Conservation (phyloP, 2,113 vertebrate genomes). For the Lophochroa leadbeateri region DNA sequence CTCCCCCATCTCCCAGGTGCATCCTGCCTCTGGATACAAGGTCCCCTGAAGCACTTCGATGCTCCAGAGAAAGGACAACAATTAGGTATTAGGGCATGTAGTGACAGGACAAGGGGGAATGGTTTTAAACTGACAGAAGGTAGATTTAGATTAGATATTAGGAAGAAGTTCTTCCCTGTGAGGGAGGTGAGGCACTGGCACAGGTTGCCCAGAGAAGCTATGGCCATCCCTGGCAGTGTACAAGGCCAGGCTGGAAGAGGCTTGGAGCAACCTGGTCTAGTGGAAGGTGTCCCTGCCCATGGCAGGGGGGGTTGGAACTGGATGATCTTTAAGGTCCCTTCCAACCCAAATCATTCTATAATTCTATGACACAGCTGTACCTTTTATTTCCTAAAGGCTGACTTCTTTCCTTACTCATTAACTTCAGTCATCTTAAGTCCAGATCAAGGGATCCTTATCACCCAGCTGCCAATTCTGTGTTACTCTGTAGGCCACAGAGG, state of each 20-base stretch:
- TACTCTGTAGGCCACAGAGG: neutral
- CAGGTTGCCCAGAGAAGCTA: neutral
- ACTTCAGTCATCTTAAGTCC: neutral
- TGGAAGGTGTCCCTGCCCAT: neutral
- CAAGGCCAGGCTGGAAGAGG: neutral
- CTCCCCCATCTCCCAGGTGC: fast-evolving
- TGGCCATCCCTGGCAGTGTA: neutral
- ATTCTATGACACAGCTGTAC: neutral
- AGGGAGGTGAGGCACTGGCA: neutral
- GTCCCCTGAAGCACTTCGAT: neutral
- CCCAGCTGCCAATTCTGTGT: neutral
- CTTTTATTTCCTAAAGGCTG: neutral
- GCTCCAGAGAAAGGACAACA: neutral
- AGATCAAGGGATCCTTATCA: neutral
- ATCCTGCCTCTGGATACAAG: neutral
- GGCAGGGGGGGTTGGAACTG: neutral
- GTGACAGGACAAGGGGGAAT: neutral
- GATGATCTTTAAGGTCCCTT: neutral
- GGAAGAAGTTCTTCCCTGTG: neutral
- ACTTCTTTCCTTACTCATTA: neutral
- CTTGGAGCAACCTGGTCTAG: neutral
- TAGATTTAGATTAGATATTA: neutral
- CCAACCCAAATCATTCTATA: neutral
- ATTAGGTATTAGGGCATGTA: neutral
- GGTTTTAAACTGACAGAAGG: neutral